Evolutionary conservation across 2,888 invertebrate genomes (phyloP).

Genomic region (Germaria angustata): DNA sequence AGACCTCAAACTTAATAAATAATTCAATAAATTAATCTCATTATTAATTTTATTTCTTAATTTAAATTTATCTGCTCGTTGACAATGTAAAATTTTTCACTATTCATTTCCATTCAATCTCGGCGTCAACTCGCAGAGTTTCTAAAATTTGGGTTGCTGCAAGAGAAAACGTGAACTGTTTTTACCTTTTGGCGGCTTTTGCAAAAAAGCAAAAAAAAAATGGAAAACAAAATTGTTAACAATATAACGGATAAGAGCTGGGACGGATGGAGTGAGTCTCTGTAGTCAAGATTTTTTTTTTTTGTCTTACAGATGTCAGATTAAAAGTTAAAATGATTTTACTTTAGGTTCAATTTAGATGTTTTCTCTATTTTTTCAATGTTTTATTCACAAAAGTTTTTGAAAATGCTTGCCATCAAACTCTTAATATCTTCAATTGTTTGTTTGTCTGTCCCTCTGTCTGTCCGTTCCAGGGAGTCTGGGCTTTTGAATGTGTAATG

Average conservation of each 20-base stretch:
- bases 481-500: slow-evolving; percentile 56
- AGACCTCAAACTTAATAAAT: too few relatives aligned
- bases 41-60: slow-evolving; percentile 33
- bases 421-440: slow-evolving; percentile 26
- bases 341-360: slow-evolving; percentile 15
- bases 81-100: slow-evolving; percentile 4
- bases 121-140: slow-evolving; percentile 25
- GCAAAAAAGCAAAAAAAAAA: slow-evolving; percentile 7
- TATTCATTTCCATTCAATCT: slow-evolving; percentile 36
- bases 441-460: not conserved
- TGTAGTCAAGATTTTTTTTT: slow-evolving; percentile 3
- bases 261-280: not conserved
- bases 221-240: not conserved
- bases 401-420: not conserved
- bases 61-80: slow-evolving; percentile 28
- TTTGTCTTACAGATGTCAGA: slow-evolving; percentile 48
- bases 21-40: too few relatives aligned
- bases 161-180: slow-evolving; percentile 61
- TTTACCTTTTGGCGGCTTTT: slow-evolving; percentile 57
- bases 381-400: slow-evolving; percentile 25
- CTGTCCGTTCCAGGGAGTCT: slow-evolving; percentile 28
- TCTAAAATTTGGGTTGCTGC: not conserved
- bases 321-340: slow-evolving; percentile 53
- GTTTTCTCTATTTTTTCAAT: slow-evolving; percentile 9
- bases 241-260: slow-evolving; percentile 39